Evolutionary conservation across 2,888 invertebrate species (phyloP).

Genomic region (Scaptomyza reducta): DNA sequence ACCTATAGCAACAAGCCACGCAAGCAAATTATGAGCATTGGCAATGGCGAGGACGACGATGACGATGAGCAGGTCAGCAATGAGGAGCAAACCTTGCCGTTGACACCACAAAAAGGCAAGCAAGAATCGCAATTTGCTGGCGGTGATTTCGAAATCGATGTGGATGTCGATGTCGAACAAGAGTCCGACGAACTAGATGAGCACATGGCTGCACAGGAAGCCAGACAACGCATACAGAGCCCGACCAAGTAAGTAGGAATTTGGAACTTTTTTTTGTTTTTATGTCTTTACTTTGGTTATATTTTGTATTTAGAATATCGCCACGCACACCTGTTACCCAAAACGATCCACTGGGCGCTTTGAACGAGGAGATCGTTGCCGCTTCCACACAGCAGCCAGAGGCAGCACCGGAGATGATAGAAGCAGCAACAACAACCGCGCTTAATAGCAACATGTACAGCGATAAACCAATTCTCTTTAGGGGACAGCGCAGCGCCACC

Average conservation of each 20-base stretch:
- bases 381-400: constrained; percentile 34
- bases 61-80: constrained; percentile 24
- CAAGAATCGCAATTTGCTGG: constrained; percentile 47
- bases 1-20: constrained; percentile 89
- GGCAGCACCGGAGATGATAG: constrained; percentile 2
- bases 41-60: constrained; percentile 61
- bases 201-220: constrained; percentile 41
- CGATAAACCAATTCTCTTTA: constrained; percentile 89
- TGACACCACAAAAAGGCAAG: constrained; percentile 46
- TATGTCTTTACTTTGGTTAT: background rate
- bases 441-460: constrained; percentile 85
- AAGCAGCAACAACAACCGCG: constrained; percentile 42
- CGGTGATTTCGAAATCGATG: constrained; percentile 55
- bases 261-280: background rate
- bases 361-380: constrained; percentile 85
- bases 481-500: constrained; percentile 86
- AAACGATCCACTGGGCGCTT: constrained; percentile 95
- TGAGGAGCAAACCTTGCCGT: constrained; percentile 14
- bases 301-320: constrained; percentile 85
- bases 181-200: constrained; percentile 55
- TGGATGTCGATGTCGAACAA: constrained; percentile 45
- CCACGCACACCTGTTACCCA: constrained; percentile 94
- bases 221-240: constrained; percentile 76
- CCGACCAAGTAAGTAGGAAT: constrained; percentile 82
- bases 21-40: constrained; percentile 79